phyloP scores from a whole-genome alignment of 2,888 invertebrate species.

The Anoplius nigerrimus region DNA sequence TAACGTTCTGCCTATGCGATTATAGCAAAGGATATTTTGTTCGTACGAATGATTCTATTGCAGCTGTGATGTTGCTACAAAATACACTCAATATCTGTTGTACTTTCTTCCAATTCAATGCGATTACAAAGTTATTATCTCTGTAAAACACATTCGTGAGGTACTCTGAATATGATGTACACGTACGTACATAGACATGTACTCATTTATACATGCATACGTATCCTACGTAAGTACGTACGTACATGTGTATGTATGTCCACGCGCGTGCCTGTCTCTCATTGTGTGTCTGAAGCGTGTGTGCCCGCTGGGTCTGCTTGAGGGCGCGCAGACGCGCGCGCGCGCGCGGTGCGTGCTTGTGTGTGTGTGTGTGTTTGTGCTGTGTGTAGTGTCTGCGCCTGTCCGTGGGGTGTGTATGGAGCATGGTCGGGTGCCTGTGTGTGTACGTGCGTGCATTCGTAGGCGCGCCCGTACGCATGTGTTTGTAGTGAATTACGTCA shows the following conservation, averaged over 20 bases:
- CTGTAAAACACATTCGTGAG: conserved; percentile 65
- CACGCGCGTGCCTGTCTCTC: conserved; percentile 38
- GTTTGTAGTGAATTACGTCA: conserved; percentile 70
- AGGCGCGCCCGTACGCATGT: conserved; percentile 59
- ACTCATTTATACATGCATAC: conserved; percentile 24
- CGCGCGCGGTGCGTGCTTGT: not conserved
- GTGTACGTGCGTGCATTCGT: conserved; percentile 52
- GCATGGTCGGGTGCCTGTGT: conserved; percentile 5
- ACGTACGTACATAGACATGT: conserved; percentile 59
- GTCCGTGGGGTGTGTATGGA: no score
- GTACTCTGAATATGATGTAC: conserved; percentile 64
- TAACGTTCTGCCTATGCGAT: not conserved
- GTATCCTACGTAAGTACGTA: conserved; percentile 30
- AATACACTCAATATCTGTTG: conserved; percentile 45
- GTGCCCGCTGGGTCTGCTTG: conserved; percentile 4
- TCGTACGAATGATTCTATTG: conserved; percentile 7
- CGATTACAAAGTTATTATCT: conserved; percentile 56
- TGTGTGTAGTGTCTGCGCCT: not conserved
- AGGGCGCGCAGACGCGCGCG: not conserved
- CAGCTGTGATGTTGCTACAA: conserved; percentile 49
- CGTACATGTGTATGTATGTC: conserved; percentile 43
- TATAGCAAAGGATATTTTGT: conserved; percentile 13
- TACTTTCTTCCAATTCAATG: conserved; percentile 53
- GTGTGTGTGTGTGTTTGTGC: conserved; percentile 25
- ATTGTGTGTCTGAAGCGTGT: conserved; percentile 1